Evolutionary conservation across 2,113 vertebrate genomes (phyloP), one percentile per base, ranked within the genome.

Genomic region (Labeo rohita): DNA sequence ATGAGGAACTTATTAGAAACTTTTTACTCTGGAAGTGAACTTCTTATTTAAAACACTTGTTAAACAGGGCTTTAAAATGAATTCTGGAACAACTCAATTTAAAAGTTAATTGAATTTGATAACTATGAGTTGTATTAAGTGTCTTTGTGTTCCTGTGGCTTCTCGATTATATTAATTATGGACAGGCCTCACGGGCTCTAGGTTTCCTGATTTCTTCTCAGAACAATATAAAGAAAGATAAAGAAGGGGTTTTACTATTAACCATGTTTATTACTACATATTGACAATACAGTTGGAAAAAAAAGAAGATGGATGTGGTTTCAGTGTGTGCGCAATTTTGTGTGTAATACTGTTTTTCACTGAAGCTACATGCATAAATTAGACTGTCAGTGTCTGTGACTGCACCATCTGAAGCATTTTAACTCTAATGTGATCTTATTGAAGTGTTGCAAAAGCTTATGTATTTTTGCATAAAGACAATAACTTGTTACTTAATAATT

Each of bases 231-330:
- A 47, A 80, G 65, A 54, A 85, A 85, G 82, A 87, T 78, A 45
- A 79, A 88, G 63, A 85, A 79, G 43, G 11, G 28, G 11, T 23
- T 61, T 87, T 83, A 84, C 52, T 52, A 80, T 82, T 84, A 88
- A 34, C 56, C 15, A n/a, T 84, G 50, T 61, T 80, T 79, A 86
- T 78, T 82, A 43, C 18, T 23, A 78, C 3, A n/a, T 78, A 87
- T 85, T 87, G 86, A 87, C 66, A 66, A 87, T 80, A 83, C 87
- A 82, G 87, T 84, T 82, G 76, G 4, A 39, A 39, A 39, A 87
- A 86, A 79, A 85, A 39, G 11, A 77, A 83, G 84, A 88, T 76
- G 49, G 77, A 86, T 85, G 39, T 81, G 65, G 47, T 23, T 56
- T 79, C n/a, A 15, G 8, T 28, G n/a, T n/a, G 28, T 50, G 70